Percentiles rank a stretch among this genome's conserved stretches.
These are phyloP conservation scores for Agonopterix alstromeriana DNA, from an alignment of 2,888 invertebrate species.

Conservation along the genomic window DNA sequence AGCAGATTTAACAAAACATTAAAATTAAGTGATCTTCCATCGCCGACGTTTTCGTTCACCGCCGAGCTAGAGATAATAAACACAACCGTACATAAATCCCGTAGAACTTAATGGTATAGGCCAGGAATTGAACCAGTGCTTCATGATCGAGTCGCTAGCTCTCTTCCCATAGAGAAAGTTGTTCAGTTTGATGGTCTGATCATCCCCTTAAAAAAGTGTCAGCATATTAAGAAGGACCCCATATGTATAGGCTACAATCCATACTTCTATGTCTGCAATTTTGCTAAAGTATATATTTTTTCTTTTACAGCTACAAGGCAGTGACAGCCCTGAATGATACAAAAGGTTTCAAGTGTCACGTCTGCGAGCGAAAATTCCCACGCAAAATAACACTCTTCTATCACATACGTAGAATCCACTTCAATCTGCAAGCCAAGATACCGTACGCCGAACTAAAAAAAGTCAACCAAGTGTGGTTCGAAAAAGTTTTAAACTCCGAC, in stretches of 20 bases:
- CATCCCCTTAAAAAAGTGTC: no score
- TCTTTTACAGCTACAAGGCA: constrained; percentile 5
- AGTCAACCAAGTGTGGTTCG: constrained; percentile 48
- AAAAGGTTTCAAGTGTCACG: constrained; percentile 22
- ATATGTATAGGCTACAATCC: background rate
- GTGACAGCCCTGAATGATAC: background rate
- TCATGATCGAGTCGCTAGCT: no score
- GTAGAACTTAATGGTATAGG: no score
- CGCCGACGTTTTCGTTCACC: no score
- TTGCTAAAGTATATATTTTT: background rate
- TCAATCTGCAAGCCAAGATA: constrained; percentile 27
- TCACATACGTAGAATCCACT: constrained; percentile 43
- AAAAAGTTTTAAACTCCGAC: constrained; percentile 37
- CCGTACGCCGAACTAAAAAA: constrained; percentile 27
- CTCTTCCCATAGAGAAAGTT: no score
- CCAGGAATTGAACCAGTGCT: no score
- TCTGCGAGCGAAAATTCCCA: constrained; percentile 25
- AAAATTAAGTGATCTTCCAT: no score
- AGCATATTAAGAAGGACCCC: no score
- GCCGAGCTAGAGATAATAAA: no score
- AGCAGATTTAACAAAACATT: no score
- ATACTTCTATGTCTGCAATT: background rate
- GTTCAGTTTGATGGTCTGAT: no score
- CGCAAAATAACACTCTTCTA: constrained; percentile 19
- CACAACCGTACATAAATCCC: no score